phyloP scores from a whole-genome alignment of 2,888 invertebrate species.

The Podabrus alpinus region DNA sequence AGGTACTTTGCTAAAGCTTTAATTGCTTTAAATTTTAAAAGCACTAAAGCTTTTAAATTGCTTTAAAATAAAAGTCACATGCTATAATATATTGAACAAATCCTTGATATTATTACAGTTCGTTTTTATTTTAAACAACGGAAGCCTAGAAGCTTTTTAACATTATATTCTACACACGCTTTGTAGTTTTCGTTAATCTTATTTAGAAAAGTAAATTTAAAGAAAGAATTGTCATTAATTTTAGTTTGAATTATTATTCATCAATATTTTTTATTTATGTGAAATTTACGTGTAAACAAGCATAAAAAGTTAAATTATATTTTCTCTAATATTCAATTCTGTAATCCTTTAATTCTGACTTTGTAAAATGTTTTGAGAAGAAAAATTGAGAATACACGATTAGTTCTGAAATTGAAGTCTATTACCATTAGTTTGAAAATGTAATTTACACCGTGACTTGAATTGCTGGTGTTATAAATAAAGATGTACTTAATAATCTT shows the following conservation, averaged over 20 bases:
- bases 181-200: too few relatives aligned
- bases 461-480: neutral
- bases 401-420: neutral
- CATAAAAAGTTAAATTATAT: neutral
- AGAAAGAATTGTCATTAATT: neutral
- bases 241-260: neutral
- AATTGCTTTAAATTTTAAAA: too few relatives aligned
- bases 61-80: too few relatives aligned
- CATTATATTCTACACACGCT: too few relatives aligned
- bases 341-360: neutral
- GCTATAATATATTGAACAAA: too few relatives aligned
- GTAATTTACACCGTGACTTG: neutral
- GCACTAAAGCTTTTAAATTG: too few relatives aligned
- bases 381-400: neutral
- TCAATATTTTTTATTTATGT: neutral
- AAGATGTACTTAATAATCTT: neutral
- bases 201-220: too few relatives aligned
- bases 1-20: too few relatives aligned
- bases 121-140: too few relatives aligned
- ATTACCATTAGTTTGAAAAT: neutral
- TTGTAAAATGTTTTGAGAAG: neutral
- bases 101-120: too few relatives aligned
- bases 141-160: too few relatives aligned
- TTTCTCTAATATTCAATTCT: neutral
- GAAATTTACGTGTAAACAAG: neutral